Base-by-base conservation (phyloP, 2,113 vertebrate genomes). In the Danio rerio region DNA sequence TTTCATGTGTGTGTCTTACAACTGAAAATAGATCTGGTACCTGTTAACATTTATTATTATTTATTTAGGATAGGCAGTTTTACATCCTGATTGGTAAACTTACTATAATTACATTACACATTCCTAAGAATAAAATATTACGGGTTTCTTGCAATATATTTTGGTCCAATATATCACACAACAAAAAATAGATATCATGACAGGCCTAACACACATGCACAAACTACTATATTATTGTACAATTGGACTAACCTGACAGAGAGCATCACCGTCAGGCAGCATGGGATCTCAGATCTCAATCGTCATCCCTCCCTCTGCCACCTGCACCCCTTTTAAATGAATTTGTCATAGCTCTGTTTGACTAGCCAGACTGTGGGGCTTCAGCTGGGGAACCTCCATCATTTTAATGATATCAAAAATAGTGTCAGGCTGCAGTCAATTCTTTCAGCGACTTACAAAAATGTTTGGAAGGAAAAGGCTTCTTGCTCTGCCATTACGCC, bases 301-400 rank as follows among this genome's bases (percentile, higher is more conserved):
- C 74, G 74, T 82, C 61, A 47, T 61, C 81, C 49, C 86, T 45
- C 88, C 87, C 88, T 88, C 80, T 88, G 87, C 85, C 88, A 89
- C 87, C 86, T 90, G 87, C 83, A 88, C 85, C 86, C 55, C 86
- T 82, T 86, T 85, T 76, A 86, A 87, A 88, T 87, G 53, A 72
- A 90, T 92, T 86, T 88, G 88, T 90, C 86, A 90, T 87, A 86
- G 85, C 82, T 85, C 70, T 83, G 77, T 77, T 84, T 81, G 49
- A 82, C 80, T 63, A 56, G 76, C 83, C 86, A 65, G 40, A 83
- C 77, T 76, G 77, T 31, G 82, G n/a, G 73, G 77, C 72, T 80
- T 82, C 81, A 86, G 81, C 78, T 81, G 72, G 65, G 83, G 80
- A 84, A 87, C 83, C 83, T 86, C 78, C 81, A 58, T 69, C 53